phyloP scores from a whole-genome alignment of 2,797 vertebrate species.

The Spizella passerina region DNA sequence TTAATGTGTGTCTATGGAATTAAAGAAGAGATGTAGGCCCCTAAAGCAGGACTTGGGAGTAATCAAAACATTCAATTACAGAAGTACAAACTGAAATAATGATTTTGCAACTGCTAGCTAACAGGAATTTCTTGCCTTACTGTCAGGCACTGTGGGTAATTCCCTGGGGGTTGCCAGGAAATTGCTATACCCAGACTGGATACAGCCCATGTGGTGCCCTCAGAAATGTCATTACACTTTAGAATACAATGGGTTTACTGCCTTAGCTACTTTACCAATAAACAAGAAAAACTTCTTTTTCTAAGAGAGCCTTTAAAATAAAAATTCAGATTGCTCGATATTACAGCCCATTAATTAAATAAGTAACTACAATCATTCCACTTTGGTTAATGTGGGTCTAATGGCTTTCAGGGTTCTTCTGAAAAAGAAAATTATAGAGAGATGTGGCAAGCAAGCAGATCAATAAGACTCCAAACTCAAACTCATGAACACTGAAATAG shows the following conservation, averaged over 20 bases:
- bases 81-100: not conserved
- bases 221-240: not conserved
- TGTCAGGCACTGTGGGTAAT: rapidly evolving
- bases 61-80: not conserved
- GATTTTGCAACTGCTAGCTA: not conserved
- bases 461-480: not conserved
- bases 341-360: not conserved
- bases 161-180: not conserved
- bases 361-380: not conserved
- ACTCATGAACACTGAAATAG: not conserved
- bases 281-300: not conserved
- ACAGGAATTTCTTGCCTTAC: not conserved
- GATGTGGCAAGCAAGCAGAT: not conserved
- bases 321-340: not conserved
- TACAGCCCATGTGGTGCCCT: not conserved
- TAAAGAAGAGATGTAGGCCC: not conserved
- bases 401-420: not conserved
- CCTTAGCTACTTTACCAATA: not conserved
- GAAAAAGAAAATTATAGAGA: not conserved
- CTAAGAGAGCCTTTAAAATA: not conserved
- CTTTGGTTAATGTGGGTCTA: not conserved
- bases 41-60: not conserved
- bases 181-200: not conserved
- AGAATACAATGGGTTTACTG: not conserved
- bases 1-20: not conserved